Evolutionary conservation across 1,140 invertebrate genomes (phyloP).

Genomic region (Trichomalopsis sarcophagae): DNA sequence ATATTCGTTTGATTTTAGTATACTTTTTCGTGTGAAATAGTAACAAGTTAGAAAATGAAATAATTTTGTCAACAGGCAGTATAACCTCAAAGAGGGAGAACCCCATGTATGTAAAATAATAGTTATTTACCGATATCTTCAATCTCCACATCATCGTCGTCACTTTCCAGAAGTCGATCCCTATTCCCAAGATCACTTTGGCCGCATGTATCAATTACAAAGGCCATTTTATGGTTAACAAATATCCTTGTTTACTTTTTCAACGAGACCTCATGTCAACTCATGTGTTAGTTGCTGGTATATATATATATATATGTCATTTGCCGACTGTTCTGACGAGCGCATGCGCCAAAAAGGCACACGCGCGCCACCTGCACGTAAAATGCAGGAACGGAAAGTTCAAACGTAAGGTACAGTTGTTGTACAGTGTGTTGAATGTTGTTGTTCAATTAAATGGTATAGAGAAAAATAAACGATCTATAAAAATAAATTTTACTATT

Average conservation of each 20-base stretch:
- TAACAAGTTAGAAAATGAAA: conserved; percentile 12
- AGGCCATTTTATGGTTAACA: conserved; percentile 58
- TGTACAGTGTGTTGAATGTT: too few species aligned
- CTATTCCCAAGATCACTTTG: conserved; percentile 51
- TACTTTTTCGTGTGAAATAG: conserved; percentile 16
- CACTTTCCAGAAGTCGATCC: conserved; percentile 54
- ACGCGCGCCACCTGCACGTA: neutral
- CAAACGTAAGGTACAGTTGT: neutral
- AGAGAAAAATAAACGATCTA: neutral
- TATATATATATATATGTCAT: too few species aligned
- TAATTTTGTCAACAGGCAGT: neutral
- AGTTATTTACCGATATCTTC: conserved; percentile 55
- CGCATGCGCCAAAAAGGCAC: neutral
- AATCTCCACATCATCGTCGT: conserved; percentile 54
- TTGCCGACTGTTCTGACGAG: too few species aligned
- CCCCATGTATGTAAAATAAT: neutral
- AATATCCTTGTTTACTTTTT: neutral
- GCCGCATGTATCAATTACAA: conserved; percentile 66
- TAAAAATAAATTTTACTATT: conserved; percentile 10
- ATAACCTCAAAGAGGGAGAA: conserved; percentile 3
- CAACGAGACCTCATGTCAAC: neutral
- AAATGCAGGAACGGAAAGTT: neutral
- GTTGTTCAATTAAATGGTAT: neutral
- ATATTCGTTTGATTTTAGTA: conserved; percentile 1
- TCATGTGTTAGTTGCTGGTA: neutral